A percentile compares a stretch with the other conserved stretches of the same genome.
Conservation (phyloP, 2,888 invertebrate species). For the Diplazon laetatorius region DNA sequence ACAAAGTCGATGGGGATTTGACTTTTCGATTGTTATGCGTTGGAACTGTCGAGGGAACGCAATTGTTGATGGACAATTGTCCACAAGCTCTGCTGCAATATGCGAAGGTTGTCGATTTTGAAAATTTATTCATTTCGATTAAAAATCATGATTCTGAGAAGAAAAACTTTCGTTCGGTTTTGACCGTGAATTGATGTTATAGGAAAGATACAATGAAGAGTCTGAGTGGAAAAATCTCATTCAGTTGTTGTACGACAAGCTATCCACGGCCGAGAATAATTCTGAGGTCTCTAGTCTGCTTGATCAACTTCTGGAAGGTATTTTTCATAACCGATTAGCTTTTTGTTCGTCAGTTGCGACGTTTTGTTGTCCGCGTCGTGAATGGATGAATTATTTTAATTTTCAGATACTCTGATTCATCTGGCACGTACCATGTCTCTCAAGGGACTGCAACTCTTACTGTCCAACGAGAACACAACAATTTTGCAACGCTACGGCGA, state of each 20-base stretch:
- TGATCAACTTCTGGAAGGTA: conserved; percentile 78
- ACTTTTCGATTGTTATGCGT: conserved; percentile 84
- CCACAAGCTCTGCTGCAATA: conserved; percentile 87
- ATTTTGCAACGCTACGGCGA: conserved; percentile 79
- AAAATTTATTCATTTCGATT: neutral
- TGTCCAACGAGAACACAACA: conserved; percentile 79
- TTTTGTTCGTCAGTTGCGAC: no score
- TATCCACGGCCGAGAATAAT: conserved; percentile 71
- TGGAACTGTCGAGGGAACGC: conserved; percentile 83
- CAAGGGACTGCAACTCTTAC: conserved; percentile 78
- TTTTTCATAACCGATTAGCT: conserved; percentile 11
- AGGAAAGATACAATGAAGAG: conserved; percentile 80
- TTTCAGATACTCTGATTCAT: conserved; percentile 79
- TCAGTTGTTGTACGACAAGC: conserved; percentile 76
- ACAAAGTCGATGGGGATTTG: conserved; percentile 83
- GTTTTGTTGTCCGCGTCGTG: no score
- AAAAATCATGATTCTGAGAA: no score
- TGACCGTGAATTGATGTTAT: conserved; percentile 41
- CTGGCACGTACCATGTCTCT: conserved; percentile 78
- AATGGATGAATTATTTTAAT: conserved; percentile 32
- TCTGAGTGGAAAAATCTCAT: conserved; percentile 80
- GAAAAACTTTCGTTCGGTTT: neutral
- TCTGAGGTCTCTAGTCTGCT: conserved; percentile 73
- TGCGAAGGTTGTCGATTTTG: conserved; percentile 85
- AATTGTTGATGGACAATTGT: conserved; percentile 85